Conservation (phyloP, 1,140 invertebrate species). For the Drosophila kanapiae region DNA sequence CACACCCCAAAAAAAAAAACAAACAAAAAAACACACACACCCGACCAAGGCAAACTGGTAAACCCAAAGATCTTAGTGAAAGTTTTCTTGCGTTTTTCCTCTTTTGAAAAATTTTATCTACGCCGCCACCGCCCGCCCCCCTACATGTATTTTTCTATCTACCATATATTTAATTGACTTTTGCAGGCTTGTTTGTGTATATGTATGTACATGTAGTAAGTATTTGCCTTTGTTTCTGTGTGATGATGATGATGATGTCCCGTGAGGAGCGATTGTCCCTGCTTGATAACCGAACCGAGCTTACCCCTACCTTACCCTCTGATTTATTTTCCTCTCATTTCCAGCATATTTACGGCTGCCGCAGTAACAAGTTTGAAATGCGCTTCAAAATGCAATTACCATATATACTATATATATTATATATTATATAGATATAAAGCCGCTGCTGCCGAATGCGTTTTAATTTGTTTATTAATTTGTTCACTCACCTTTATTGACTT, state of each 20-base stretch:
- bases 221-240: conserved; percentile 69
- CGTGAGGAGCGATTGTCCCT: conserved; percentile 37
- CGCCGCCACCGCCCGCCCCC: conserved; percentile 5
- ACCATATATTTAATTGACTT: conserved; percentile 62
- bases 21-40: conserved; percentile 16
- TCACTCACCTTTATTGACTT: conserved; percentile 18
- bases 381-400: conserved; percentile 52
- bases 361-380: conserved; percentile 72
- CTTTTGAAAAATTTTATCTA: conserved; percentile 19
- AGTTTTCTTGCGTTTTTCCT: conserved; percentile 43
- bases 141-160: conserved; percentile 53
- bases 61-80: conserved; percentile 43
- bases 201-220: conserved; percentile 83
- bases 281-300: conserved; percentile 54
- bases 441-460: conserved; percentile 51
- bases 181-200: conserved; percentile 77
- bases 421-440: conserved; percentile 21
- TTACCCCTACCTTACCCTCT: conserved; percentile 37
- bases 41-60: conserved; percentile 36
- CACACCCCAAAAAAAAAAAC: conserved; percentile 10
- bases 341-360: conserved; percentile 65
- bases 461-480: conserved; percentile 32
- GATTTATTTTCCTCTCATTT: conserved; percentile 63
- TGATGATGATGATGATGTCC: conserved; percentile 26
- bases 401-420: conserved; percentile 2